Base-by-base conservation (phyloP, 2,797 vertebrate genomes). In the Gadopsis marmoratus region DNA sequence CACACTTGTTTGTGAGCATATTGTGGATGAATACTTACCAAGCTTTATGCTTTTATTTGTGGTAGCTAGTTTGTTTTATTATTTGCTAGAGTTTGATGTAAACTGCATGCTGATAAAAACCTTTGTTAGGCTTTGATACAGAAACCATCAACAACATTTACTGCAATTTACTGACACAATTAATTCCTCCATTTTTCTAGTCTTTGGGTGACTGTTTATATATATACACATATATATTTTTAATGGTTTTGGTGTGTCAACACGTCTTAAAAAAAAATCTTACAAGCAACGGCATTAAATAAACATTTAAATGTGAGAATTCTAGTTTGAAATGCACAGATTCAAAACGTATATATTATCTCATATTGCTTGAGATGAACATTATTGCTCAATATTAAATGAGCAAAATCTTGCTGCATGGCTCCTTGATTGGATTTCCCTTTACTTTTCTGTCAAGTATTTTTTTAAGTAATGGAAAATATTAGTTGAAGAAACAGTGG, bases 1-100 rank as follows among this genome's bases (percentile, higher is more conserved):
- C 93, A 92, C 85, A 67, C 67, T 76, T 73, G 83, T 88, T 88
- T 91, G 86, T 78, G 72, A 56, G 41, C 55, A 75, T 84, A 78
- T 83, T 91, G 12, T 8, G 3, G 7, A 62, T n/a, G 2, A 33
- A 21, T 26, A 45, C 47, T 21, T 58, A 56, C 14, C 37, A 65
- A 54, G 26, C 5, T 58, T 19, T 50, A 4, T 35, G 1, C 21
- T 31, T 66, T 48, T 11, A 14, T 33, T 33, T n/a, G 7, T 63
- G 62, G 7, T 1, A 39, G 21, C 76, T 37, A 26, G 0, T n/a
- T 53, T 45, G 10, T 64, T 58, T 33, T 8, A 11, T 58, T 23
- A 64, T 33, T 5, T 65, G 4, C 8, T 17, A 6, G 21, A 26
- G 41, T 64, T 16, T 41, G 5, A 54, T 45, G 5, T n/a, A 31